These are phyloP conservation scores for Parazoanthus swiftii DNA, from an alignment of 92 coral and sea anemone species.

Conservation along the genomic window DNA sequence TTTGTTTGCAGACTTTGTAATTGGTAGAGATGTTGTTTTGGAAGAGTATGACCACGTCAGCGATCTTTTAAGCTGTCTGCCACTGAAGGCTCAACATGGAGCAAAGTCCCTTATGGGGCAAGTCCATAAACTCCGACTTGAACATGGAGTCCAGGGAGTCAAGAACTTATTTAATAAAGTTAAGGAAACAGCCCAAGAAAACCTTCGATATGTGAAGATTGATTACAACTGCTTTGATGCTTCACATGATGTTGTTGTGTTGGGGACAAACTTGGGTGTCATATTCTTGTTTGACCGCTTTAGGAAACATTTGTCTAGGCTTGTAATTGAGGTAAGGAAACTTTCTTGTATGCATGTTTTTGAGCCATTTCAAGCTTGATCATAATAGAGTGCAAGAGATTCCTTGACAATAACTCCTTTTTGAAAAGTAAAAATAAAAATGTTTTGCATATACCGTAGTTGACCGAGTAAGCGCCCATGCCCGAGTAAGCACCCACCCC, in stretches of 20 bases:
- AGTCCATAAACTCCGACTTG: slow-evolving; percentile 11
- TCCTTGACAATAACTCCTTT: no score
- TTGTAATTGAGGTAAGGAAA: slow-evolving; percentile 72
- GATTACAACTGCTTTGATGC: slow-evolving; percentile 86
- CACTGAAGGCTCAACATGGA: slow-evolving; percentile 73
- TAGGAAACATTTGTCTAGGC: slow-evolving; percentile 62
- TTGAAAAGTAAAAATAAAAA: no score
- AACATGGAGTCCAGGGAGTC: slow-evolving; percentile 56
- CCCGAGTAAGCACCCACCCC: no score
- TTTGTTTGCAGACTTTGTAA: slow-evolving; percentile 52
- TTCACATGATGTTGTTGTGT: slow-evolving; percentile 75
- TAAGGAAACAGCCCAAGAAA: slow-evolving; percentile 74
- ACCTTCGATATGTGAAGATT: slow-evolving; percentile 55
- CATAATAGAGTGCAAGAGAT: no score
- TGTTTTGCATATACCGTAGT: no score
- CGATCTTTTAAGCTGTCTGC: slow-evolving; percentile 59
- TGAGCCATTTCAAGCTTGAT: no score
- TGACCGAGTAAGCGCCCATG: no score
- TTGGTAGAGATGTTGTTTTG: slow-evolving; percentile 76
- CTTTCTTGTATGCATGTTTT: background rate
- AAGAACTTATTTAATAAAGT: slow-evolving; percentile 62
- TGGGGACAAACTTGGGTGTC: slow-evolving; percentile 86
- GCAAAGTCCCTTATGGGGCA: slow-evolving; percentile 58
- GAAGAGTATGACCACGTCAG: slow-evolving; percentile 65
- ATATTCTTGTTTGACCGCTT: slow-evolving; percentile 77